Percentiles rank a stretch among this genome's conserved stretches.
Evolutionary conservation across 2,113 vertebrate species (phyloP).

Genomic region (Parotia lawesii): DNA sequence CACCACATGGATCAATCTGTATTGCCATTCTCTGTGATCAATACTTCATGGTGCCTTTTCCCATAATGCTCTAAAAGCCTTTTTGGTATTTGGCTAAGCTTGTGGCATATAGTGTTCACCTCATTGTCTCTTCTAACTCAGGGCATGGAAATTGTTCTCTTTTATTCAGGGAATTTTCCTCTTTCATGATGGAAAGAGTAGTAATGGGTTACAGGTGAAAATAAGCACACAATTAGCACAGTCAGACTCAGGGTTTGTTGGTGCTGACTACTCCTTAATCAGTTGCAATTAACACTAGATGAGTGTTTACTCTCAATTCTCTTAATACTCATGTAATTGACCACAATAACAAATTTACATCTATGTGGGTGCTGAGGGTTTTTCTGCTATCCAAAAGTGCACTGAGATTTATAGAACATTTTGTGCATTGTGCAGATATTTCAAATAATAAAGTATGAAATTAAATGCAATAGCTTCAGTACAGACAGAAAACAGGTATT

Average conservation of each 20-base stretch:
- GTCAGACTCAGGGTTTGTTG: slow-evolving; percentile 9
- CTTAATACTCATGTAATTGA: slow-evolving; percentile 31
- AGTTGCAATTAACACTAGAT: slow-evolving; percentile 40
- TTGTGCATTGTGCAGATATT: not conserved
- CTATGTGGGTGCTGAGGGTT: not conserved
- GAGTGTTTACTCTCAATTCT: slow-evolving; percentile 45
- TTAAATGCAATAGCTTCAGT: not conserved
- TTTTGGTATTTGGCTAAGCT: not conserved
- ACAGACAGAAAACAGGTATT: not conserved
- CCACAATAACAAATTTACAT: not conserved
- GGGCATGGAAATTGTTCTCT: not conserved
- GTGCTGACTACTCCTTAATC: slow-evolving; percentile 50
- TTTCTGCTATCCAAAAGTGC: not conserved
- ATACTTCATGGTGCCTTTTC: not conserved
- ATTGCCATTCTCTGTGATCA: not conserved
- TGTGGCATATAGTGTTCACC: not conserved
- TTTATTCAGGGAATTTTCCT: not conserved
- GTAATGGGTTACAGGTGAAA: slow-evolving; percentile 43
- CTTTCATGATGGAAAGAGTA: not conserved
- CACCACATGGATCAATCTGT: not conserved
- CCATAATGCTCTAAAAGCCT: not conserved
- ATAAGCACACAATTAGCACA: slow-evolving; percentile 48
- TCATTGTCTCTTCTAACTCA: not conserved
- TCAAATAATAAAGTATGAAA: not conserved
- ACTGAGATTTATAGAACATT: not conserved